Percentiles rank a stretch among this genome's conserved stretches.
Evolutionary conservation across 2,797 vertebrate species (phyloP).

Genomic region (Sebastes melanostomus): DNA sequence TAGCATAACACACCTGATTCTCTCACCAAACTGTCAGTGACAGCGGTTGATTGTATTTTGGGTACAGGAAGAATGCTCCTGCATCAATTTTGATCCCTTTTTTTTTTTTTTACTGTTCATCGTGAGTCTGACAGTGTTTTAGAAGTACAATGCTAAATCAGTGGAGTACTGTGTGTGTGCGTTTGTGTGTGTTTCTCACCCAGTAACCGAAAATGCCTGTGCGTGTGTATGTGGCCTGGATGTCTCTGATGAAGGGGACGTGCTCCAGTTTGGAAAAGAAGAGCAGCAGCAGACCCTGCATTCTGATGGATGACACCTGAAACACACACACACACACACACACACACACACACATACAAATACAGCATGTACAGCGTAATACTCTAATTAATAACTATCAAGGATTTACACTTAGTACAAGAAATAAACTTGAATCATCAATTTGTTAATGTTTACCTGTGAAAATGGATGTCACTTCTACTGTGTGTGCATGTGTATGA

Average conservation of each 20-base stretch:
- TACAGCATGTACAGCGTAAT: background rate
- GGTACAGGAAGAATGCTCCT: background rate
- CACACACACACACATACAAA: conserved; percentile 9
- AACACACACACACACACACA: conserved; percentile 17
- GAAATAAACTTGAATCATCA: background rate
- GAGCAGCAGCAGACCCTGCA: conserved; percentile 94
- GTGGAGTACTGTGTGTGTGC: background rate
- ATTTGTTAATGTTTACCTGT: background rate
- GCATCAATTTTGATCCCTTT: too few species aligned
- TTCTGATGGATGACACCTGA: conserved; percentile 90
- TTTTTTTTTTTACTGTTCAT: too few species aligned
- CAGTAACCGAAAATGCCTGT: conserved; percentile 95
- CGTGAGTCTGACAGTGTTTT: background rate
- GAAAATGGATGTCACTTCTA: background rate
- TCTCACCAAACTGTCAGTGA: background rate
- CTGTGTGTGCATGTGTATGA: background rate
- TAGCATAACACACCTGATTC: background rate
- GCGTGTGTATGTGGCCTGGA: conserved; percentile 89
- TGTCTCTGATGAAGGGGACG: conserved; percentile 89
- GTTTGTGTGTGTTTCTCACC: conserved; percentile 79
- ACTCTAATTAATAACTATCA: background rate
- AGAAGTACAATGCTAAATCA: too few species aligned
- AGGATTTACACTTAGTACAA: background rate
- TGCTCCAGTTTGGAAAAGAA: conserved; percentile 89
- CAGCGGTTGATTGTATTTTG: background rate